A percentile compares a stretch with the other conserved stretches of the same genome.
Evolutionary conservation across 2,888 invertebrate genomes (phyloP).

Genomic region (Cotesia congregata): DNA sequence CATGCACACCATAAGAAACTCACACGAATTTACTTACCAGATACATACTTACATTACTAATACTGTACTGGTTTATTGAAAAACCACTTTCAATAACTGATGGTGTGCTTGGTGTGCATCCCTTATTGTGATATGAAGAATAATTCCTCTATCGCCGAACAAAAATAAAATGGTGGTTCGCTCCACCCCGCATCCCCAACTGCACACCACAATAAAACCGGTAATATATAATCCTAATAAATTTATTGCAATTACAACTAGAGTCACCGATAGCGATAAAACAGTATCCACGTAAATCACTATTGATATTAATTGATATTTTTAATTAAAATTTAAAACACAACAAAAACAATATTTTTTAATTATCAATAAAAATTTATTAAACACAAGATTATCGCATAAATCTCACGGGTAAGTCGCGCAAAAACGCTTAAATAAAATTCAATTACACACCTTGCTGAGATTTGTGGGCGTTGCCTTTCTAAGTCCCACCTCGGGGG

Average conservation of each 20-base stretch:
- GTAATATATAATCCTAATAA: neutral
- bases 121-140: too few relatives aligned
- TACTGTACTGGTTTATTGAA: conserved; percentile 1
- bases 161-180: conserved; percentile 51
- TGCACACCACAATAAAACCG: neutral
- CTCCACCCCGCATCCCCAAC: conserved; percentile 37
- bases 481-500: neutral
- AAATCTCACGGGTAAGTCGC: neutral
- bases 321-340: neutral
- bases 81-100: conserved; percentile 21
- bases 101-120: conserved; percentile 33
- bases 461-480: neutral
- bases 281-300: neutral
- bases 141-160: conserved; percentile 37
- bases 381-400: neutral
- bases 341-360: neutral
- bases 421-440: neutral
- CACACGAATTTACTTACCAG: neutral
- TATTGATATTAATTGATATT: neutral
- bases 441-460: neutral
- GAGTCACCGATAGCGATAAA: neutral
- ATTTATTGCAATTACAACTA: conserved; percentile 3
- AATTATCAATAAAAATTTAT: conserved; percentile 1
- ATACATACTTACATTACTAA: neutral
- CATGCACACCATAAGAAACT: neutral